Evolutionary conservation across 1,140 invertebrate species (phyloP).

Genomic region (Hyphantria cunea): DNA sequence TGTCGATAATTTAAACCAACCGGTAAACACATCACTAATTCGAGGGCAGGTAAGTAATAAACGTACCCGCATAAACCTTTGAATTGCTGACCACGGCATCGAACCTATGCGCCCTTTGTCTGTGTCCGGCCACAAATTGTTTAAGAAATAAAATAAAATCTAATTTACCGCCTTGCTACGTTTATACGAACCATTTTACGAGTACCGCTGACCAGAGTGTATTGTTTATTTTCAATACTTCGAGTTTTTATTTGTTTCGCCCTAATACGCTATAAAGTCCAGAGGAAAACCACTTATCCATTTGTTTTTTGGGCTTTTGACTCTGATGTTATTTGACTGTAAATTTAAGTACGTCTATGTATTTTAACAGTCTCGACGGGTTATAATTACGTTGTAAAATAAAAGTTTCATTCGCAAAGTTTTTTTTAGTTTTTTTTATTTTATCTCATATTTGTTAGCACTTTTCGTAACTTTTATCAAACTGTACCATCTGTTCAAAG

Average conservation of each 20-base stretch:
- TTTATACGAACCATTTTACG: slow-evolving; percentile 72
- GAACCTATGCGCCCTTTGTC: slow-evolving; percentile 75
- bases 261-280: slow-evolving; percentile 37
- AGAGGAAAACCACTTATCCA: slow-evolving; percentile 34
- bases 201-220: slow-evolving; percentile 52
- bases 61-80: slow-evolving; percentile 77
- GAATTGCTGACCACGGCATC: slow-evolving; percentile 75
- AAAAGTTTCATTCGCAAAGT: too few relatives aligned
- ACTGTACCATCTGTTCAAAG: too few relatives aligned
- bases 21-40: slow-evolving; percentile 36
- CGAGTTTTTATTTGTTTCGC: slow-evolving; percentile 49
- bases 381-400: too few relatives aligned
- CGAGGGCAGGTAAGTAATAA: slow-evolving; percentile 70
- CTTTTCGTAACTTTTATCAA: too few relatives aligned
- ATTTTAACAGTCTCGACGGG: too few relatives aligned
- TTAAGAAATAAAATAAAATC: slow-evolving; percentile 80
- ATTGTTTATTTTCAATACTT: slow-evolving; percentile 56
- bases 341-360: too few relatives aligned
- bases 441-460: too few relatives aligned
- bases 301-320: slow-evolving; percentile 22
- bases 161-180: slow-evolving; percentile 76
- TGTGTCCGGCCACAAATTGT: slow-evolving; percentile 71
- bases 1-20: slow-evolving; percentile 3
- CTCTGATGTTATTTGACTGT: background rate
- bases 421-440: too few relatives aligned